Base-by-base conservation (phyloP, 23 tunicate genomes). In the Styela plicata region DNA sequence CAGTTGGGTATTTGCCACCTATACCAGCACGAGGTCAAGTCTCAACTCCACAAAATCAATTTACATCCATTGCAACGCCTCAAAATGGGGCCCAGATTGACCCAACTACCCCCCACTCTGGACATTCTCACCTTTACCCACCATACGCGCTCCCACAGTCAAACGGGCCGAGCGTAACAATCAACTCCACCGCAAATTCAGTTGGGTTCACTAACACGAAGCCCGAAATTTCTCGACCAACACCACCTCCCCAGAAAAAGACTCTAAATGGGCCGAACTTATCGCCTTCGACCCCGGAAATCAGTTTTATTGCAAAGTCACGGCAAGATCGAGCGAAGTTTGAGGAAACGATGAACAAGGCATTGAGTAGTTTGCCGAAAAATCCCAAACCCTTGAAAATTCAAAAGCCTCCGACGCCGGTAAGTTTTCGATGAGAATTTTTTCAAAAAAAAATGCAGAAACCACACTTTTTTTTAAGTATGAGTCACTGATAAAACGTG, bases 281-380 rank as follows among this genome's bases (percentile, higher is more conserved):
- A 17, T 21, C 36, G 17, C 20, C 77, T 34, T 34, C 77, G 24
- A 28, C 77, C 34, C 31, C 57, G 66, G 78, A 31, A 18, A 44
- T 28, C 10, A 44, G 66, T 24, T 76, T 33, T 53, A 1, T 80
- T 16, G 81, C 85, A 61, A 85, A 90, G 64, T 85, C 90, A 24
- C 78, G 64, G 19, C 69, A 79, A 17, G 97, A 92, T 31, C 64
- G 89, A 74, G 86, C 88, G 17, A 92, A 84, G 66, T 92, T 92
- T 84, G 91, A 87, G 52, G 91, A 92, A 36, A 87, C 97, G 7
- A 83, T 92, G 17, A 92, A 87, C 86, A 87, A 87, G 69, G 97
- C 97, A 29, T 61, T 92, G 36, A 80, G 90, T 22, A 92, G 97
- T 68, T 80, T 92, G 73, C 97, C 97, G 19, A 77, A 83, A 57